Evolutionary conservation across 2,797 vertebrate species (phyloP).

Genomic region (Ctenosaura bakeri): DNA sequence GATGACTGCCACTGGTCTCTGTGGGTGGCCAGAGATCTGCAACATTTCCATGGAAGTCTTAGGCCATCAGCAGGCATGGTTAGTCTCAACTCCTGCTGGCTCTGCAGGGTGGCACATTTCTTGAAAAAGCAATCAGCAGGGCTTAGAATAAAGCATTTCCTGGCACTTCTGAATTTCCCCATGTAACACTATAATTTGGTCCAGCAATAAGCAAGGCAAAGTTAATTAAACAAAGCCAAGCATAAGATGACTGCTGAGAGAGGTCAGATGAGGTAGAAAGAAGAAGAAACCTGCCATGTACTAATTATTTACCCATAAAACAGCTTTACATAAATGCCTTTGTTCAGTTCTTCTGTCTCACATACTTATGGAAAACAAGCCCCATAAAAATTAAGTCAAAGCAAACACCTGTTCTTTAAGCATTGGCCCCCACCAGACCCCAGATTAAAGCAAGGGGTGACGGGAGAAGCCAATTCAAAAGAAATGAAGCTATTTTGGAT

Average conservation of each 20-base stretch:
- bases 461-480: background rate
- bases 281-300: background rate
- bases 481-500: background rate
- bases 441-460: background rate
- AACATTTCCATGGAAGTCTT: conserved; percentile 49
- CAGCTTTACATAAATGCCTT: conserved; percentile 25
- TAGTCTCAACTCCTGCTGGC: conserved; percentile 14
- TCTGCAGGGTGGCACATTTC: conserved; percentile 13
- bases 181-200: conserved; percentile 11
- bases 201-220: conserved; percentile 9
- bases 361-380: background rate
- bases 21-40: conserved; percentile 27
- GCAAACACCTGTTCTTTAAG: conserved; percentile 1
- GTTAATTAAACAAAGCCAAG: conserved; percentile 34
- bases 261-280: conserved; percentile 8
- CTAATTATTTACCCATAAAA: conserved; percentile 25
- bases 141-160: conserved; percentile 21
- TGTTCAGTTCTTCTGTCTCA: background rate
- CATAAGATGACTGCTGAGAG: conserved; percentile 23
- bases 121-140: conserved; percentile 31
- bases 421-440: background rate
- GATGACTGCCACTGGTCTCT: conserved; percentile 25
- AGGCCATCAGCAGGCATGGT: conserved; percentile 41
- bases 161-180: conserved; percentile 12
- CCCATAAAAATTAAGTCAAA: conserved; percentile 20